Base-by-base conservation (phyloP, 1,140 invertebrate genomes). In the Pomacea maculata region DNA sequence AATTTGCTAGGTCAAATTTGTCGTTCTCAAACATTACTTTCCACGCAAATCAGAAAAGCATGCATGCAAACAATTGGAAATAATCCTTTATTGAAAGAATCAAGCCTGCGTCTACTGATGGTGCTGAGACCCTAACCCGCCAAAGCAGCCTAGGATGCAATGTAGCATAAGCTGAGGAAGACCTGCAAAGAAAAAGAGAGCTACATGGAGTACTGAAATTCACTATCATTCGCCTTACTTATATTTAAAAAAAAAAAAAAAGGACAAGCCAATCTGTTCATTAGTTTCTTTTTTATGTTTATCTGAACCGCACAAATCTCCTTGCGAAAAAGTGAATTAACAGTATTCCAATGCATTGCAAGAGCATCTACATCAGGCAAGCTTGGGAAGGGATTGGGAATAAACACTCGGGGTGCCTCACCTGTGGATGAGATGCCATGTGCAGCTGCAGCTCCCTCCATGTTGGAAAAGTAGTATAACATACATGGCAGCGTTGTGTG, bases 361-460 rank as follows among this genome's bases (percentile, higher is more conserved):
- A 34, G 29, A 70, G 67, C 67, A 34, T 25, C 67, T 70, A 70
- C 55, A 45, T 10, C 57, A 61, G 57, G 57, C 57, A 61, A 61
- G 57, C 57, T 61, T 61, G 57, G 57, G 57, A 61, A 61, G 57
- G 57, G 57, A 61, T 61, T 45, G 57, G 57, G 11, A 34, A 21
- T 21, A n/a, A n/a, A 34, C 21, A n/a, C 29, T 78, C 64, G 3
- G 80, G 76, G 17, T 72, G 73, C 10, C 80, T 70, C 52, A 88
- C 83, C 72, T 88, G 85, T 34, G 86, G 86, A 72, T 87, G 86
- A 4, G 86, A 86, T 10, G 85, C 83, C 80, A 88, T 78, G 75
- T 88, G 87, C 5, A 82, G 78, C 61, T 87, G 86, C 15, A 87
- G 85, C 68, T 87, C 86, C 72, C 86, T 86, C 85, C 85, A 88